These are phyloP conservation scores for Phocoena sinus DNA, from an alignment of 2,113 vertebrate genomes.

Conservation along the genomic window DNA sequence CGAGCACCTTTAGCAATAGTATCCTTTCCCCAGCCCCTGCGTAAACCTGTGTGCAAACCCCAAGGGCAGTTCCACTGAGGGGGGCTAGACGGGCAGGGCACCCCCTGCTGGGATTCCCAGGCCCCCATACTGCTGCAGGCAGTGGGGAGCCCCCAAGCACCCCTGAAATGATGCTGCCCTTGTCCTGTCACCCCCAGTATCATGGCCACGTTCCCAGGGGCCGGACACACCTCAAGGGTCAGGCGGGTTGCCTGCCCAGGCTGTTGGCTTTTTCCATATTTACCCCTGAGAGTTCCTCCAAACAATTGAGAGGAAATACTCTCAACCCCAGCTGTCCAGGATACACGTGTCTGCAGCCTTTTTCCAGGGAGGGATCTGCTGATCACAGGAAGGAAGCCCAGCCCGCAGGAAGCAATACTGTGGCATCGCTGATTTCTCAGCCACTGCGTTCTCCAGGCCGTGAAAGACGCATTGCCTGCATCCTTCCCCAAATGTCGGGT, in stretches of 20 bases:
- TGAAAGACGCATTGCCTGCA: accelerated
- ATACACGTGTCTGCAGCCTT: conserved; percentile 72
- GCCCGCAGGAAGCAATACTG: conserved; percentile 73
- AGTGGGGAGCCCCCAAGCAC: accelerated
- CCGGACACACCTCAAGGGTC: neutral
- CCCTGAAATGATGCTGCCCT: neutral
- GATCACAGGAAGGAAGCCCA: conserved; percentile 75
- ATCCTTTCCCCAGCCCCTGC: neutral
- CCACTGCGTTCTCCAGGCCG: neutral
- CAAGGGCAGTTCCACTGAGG: neutral
- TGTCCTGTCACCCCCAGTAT: neutral
- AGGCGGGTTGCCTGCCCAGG: neutral
- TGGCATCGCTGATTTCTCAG: conserved; percentile 49
- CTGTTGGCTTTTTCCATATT: conserved; percentile 75
- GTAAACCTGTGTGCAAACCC: neutral
- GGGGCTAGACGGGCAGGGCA: accelerated
- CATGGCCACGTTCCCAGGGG: accelerated
- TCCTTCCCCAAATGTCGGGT: neutral
- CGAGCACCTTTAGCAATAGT: neutral
- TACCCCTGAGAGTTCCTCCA: conserved; percentile 72
- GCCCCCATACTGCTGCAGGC: neutral
- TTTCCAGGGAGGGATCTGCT: conserved; percentile 75
- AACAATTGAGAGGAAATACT: conserved; percentile 79
- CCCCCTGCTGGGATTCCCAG: neutral
- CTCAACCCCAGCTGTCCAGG: conserved; percentile 77